A percentile compares a stretch with the other conserved stretches of the same genome.
Evolutionary conservation across 2,888 invertebrate genomes (phyloP).

Genomic region (Xestia sexstrigata): DNA sequence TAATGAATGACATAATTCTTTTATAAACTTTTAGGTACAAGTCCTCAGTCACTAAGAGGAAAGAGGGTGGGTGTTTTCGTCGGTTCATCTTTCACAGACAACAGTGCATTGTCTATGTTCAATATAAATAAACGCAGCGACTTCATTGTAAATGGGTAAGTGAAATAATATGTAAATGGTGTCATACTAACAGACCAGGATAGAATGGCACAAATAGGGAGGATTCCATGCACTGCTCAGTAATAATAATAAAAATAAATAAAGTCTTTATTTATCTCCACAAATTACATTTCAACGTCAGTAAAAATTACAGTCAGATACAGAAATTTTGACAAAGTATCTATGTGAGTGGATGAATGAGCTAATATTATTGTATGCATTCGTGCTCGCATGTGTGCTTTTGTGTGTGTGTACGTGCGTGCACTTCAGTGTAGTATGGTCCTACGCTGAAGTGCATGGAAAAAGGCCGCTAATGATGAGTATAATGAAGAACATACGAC

Average conservation of each 20-base stretch:
- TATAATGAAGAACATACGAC: not conserved
- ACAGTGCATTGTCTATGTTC: constrained; percentile 47
- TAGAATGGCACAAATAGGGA: no score
- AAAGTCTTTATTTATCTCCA: no score
- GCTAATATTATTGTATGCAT: no score
- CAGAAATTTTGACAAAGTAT: no score
- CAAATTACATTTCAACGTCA: no score
- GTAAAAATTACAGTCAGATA: no score
- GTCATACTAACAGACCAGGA: not conserved
- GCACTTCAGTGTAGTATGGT: no score
- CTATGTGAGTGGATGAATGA: no score
- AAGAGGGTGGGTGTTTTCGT: constrained; percentile 72
- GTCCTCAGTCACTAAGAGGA: constrained; percentile 64
- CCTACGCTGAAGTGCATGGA: not conserved
- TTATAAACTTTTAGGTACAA: constrained; percentile 58
- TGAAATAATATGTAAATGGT: not conserved
- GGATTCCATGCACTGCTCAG: no score
- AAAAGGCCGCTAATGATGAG: not conserved
- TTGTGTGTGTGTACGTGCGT: no score
- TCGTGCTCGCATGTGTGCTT: no score
- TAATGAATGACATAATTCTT: not conserved
- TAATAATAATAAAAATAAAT: no score
- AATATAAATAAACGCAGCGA: constrained; percentile 45
- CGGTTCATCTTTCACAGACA: constrained; percentile 65
- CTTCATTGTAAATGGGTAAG: constrained; percentile 68